Percentiles rank a stretch among this genome's conserved stretches.
These are phyloP conservation scores for Sebastes schlegelii DNA, from an alignment of 2,113 vertebrate genomes.

Conservation along the genomic window DNA sequence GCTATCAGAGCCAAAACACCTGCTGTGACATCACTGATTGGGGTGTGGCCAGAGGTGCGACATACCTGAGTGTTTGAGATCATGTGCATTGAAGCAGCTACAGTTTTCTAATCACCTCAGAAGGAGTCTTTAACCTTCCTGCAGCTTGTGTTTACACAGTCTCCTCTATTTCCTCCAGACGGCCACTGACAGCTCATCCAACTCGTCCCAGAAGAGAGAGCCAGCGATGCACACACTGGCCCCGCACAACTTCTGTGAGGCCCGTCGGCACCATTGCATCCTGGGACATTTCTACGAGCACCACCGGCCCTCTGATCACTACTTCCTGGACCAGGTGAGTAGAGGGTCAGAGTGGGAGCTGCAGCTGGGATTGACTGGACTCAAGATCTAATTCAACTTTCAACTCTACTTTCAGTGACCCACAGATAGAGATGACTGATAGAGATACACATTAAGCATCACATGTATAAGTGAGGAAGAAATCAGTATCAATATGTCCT, in stretches of 20 bases:
- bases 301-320: conserved; percentile 87
- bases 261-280: conserved; percentile 89
- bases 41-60: conserved; percentile 1
- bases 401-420: background rate
- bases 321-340: conserved; percentile 91
- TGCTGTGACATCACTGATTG: background rate
- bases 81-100: background rate
- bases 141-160: background rate
- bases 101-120: background rate
- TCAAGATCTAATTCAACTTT: background rate
- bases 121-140: background rate
- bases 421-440: background rate
- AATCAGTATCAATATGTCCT: background rate
- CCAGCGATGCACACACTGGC: conserved; percentile 81
- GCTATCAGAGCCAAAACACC: too few relatives aligned
- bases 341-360: accelerated
- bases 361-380: background rate
- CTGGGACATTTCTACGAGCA: conserved; percentile 91
- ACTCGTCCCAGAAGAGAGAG: conserved; percentile 83
- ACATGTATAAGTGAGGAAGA: too few relatives aligned
- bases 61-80: background rate
- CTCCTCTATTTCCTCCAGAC: conserved; percentile 64
- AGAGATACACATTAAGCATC: background rate
- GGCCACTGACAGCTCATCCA: conserved; percentile 85
- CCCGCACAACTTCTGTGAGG: conserved; percentile 88